These are phyloP conservation scores for Paratilapia polleni DNA, from an alignment of 2,113 vertebrate genomes.

Conservation along the genomic window DNA sequence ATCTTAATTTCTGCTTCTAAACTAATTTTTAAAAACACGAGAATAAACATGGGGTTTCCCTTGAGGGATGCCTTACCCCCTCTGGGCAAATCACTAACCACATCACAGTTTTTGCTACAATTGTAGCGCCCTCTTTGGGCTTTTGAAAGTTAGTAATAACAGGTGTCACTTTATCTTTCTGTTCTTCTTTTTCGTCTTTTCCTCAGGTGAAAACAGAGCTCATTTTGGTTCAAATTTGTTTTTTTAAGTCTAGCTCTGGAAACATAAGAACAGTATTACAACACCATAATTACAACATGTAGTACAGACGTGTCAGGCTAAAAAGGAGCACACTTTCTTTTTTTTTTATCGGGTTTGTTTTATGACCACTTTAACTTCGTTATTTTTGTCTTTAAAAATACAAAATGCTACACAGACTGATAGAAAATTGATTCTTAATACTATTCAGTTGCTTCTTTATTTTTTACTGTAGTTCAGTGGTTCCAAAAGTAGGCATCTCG, in stretches of 20 bases:
- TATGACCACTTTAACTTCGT: no score
- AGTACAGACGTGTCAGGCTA: not conserved
- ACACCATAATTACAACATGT: not conserved
- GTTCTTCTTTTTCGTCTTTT: not conserved
- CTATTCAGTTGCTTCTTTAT: no score
- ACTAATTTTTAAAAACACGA: not conserved
- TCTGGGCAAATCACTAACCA: not conserved
- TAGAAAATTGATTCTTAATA: no score
- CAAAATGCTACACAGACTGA: no score
- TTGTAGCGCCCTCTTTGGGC: conserved; percentile 2
- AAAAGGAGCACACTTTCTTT: not conserved
- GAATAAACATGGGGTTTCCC: not conserved
- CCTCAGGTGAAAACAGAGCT: not conserved
- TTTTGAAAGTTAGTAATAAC: conserved; percentile 3
- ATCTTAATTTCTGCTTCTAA: not conserved
- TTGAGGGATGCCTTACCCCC: not conserved
- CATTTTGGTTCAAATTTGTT: not conserved
- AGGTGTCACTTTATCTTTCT: not conserved
- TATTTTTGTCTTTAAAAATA: no score
- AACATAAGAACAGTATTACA: not conserved
- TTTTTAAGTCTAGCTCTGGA: not conserved
- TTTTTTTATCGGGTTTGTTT: no score
- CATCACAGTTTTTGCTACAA: not conserved
- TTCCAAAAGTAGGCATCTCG: not conserved
- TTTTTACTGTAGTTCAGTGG: no score